phyloP scores from a whole-genome alignment of 2,888 invertebrate genomes.

The Fragum sueziense region DNA sequence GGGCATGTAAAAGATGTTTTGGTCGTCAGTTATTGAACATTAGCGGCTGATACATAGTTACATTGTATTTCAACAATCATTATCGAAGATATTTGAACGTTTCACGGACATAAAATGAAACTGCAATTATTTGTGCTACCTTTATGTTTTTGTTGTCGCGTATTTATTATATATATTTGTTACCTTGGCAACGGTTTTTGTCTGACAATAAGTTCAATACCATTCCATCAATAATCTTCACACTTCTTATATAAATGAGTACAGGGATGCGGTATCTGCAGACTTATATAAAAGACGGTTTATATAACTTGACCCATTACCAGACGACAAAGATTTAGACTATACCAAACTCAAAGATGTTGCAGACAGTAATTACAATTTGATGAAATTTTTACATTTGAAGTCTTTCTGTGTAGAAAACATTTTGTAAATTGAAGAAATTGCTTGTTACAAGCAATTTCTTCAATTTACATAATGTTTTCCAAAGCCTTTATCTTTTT shows the following conservation, averaged over 20 bases:
- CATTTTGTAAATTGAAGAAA: not conserved
- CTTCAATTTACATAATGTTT: not conserved
- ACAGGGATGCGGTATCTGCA: too few relatives aligned
- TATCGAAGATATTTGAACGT: not conserved
- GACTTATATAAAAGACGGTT: too few relatives aligned
- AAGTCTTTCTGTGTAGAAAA: not conserved
- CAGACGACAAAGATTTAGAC: too few relatives aligned
- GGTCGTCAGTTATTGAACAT: too few relatives aligned
- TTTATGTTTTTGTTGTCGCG: not conserved
- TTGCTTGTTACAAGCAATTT: not conserved
- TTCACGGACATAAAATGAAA: not conserved
- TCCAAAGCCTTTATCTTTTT: not conserved
- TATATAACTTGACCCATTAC: too few relatives aligned
- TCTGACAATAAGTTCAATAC: not conserved
- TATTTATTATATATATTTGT: not conserved
- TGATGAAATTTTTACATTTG: too few relatives aligned
- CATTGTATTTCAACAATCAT: not conserved
- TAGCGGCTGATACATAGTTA: too few relatives aligned
- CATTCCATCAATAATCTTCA: not conserved
- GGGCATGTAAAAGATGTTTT: too few relatives aligned
- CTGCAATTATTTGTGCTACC: constrained; percentile 11
- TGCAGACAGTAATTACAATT: too few relatives aligned
- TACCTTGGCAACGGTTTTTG: not conserved
- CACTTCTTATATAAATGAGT: not conserved
- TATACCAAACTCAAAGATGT: too few relatives aligned